A percentile compares a stretch with the other conserved stretches of the same genome.
Evolutionary conservation across 2,113 vertebrate species (phyloP).

Genomic region (Lepus timidus): DNA sequence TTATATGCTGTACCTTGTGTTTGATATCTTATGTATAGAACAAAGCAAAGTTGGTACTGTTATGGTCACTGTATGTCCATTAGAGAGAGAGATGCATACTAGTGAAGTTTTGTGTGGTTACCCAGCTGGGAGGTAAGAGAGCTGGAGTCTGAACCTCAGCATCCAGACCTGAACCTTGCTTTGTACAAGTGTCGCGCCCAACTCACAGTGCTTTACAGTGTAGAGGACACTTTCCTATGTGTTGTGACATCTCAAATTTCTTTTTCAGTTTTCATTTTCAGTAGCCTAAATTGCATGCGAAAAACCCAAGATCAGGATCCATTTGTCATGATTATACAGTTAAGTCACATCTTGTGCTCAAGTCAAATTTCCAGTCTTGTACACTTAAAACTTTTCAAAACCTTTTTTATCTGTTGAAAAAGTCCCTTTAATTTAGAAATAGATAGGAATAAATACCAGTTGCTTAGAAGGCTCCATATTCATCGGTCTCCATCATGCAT

Average conservation of each 20-base stretch:
- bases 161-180: neutral
- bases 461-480: neutral
- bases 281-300: neutral
- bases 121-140: neutral
- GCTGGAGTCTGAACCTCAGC: neutral
- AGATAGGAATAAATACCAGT: neutral
- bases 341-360: neutral
- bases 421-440: neutral
- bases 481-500: neutral
- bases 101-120: neutral
- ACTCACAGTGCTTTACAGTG: neutral
- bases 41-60: neutral
- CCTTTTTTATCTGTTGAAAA: neutral
- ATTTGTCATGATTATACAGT: neutral
- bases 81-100: neutral
- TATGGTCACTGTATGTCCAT: neutral
- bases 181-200: neutral
- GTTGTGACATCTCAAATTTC: constrained; percentile 1
- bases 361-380: neutral
- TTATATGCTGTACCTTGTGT: neutral
- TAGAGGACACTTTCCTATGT: neutral
- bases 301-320: neutral
- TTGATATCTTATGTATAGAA: neutral
- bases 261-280: neutral
- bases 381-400: neutral